A percentile compares a stretch with the other conserved stretches of the same genome.
Conservation (phyloP, 2,113 vertebrate genomes). For the Zosterops japonicus region DNA sequence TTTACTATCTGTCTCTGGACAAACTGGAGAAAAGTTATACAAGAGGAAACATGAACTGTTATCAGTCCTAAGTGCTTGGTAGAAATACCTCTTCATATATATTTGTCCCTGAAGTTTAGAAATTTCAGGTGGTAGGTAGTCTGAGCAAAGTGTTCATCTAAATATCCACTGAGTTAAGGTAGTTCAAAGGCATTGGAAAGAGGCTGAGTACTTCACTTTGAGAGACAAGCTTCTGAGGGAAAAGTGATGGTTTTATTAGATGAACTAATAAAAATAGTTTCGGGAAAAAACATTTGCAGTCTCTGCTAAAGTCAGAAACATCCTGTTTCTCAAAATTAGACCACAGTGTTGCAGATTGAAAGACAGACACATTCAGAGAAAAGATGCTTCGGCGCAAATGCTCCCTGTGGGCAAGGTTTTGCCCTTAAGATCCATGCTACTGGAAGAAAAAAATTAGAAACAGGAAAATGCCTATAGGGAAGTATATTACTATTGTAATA, state of each 20-base stretch:
- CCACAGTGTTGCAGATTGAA: background rate
- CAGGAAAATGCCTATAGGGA: background rate
- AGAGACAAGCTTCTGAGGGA: background rate
- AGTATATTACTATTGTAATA: background rate
- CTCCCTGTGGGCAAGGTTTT: background rate
- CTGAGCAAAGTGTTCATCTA: background rate
- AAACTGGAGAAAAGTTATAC: background rate
- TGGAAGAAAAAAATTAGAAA: background rate
- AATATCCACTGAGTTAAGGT: background rate
- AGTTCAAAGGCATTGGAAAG: background rate
- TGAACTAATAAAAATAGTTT: background rate
- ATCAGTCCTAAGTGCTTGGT: too few relatives aligned
- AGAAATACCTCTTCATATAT: background rate
- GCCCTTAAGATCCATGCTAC: background rate
- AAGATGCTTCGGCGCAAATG: background rate
- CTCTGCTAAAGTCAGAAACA: background rate
- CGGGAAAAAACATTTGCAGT: background rate
- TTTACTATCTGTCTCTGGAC: background rate
- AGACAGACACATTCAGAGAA: background rate
- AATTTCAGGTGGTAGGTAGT: background rate
- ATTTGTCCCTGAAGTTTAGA: background rate
- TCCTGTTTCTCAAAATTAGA: background rate
- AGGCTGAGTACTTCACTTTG: background rate
- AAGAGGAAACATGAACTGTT: background rate
- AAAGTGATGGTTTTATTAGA: background rate